Evolutionary conservation across 2,113 vertebrate species (phyloP), one percentile per base, ranked within the genome.

Genomic region (Etheostoma spectabile): DNA sequence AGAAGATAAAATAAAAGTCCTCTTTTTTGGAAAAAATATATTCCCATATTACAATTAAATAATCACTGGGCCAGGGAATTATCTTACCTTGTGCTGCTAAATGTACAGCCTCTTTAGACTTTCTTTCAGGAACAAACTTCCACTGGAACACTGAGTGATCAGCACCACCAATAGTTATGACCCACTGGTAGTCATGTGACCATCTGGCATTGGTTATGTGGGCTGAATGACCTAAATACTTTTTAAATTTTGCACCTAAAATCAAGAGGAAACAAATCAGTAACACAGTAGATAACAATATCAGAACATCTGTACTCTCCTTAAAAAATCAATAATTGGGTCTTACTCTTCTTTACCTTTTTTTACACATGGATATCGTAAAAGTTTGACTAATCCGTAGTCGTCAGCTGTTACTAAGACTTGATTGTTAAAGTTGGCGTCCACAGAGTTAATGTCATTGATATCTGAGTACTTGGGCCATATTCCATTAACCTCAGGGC

Each of bases 71-170:
- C 14, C 15, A 24, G 45, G 59, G 33, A 3, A 21, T 64, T 14
- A 19, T 51, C 88, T 85, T 88, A 97, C 98, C 98, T 95, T 99
- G 98, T 10, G 97, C 96, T 53, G 97, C 96, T 93, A 99, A 96
- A 86, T 98, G 97, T 86, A 98, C 94, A 64, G 96, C 93, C 85
- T 99, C 98, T 94, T 99, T 99, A 57, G 97, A 77, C 80, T 99
- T 99, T 80, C 97, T 95, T 86, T 99, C 98, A 6, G 98, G 96
- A 86, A 99, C 95, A 94, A 99, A 99, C 89, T 97, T 99, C 98
- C 98, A 99, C 93, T 99, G 98, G 92, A 99, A 99, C 89, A 99
- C 97, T 53, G 98, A 98, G 88, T 99, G 98, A 92, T 99, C 98
- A 30, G 98, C 98, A 87, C 98, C 98, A 77, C 98, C 98, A 63